Percentiles rank a stretch among this genome's conserved stretches.
Conservation (phyloP, 2,113 vertebrate species). For the Ciconia stormi region DNA sequence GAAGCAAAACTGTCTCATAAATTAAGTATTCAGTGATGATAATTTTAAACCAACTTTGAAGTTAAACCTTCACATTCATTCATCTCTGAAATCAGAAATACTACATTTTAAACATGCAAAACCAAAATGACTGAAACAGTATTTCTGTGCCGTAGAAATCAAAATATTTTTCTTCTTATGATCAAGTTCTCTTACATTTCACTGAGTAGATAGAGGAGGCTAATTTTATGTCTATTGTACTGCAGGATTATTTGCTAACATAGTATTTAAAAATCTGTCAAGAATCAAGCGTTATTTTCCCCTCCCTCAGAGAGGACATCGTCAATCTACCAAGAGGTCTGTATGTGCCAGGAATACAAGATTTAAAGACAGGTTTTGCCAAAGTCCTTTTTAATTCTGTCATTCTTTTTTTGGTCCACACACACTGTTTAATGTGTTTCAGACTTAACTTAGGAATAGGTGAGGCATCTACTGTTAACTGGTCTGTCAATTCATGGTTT, state of each 20-base stretch:
- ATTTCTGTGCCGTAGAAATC: not conserved
- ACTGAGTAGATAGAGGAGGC: not conserved
- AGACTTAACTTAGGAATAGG: not conserved
- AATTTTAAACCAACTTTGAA: not conserved
- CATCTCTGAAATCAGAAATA: not conserved
- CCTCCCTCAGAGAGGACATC: not conserved
- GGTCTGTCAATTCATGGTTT: not conserved
- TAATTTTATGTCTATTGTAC: not conserved
- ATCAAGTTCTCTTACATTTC: not conserved
- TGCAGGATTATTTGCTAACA: not conserved
- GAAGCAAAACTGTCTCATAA: not conserved
- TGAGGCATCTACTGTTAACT: not conserved
- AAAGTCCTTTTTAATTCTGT: not conserved
- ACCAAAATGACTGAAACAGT: not conserved
- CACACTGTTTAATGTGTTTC: not conserved
- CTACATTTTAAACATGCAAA: not conserved
- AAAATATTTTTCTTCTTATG: not conserved
- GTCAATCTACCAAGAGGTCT: not conserved
- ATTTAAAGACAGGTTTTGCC: not conserved
- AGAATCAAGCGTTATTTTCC: not conserved
- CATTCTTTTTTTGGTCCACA: not conserved
- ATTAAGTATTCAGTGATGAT: not conserved
- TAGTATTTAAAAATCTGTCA: not conserved
- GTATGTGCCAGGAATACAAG: not conserved
- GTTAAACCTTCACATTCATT: not conserved